These are phyloP conservation scores for Drosophila grimshawi DNA, from an alignment of 1,140 invertebrate species.

Conservation along the genomic window DNA sequence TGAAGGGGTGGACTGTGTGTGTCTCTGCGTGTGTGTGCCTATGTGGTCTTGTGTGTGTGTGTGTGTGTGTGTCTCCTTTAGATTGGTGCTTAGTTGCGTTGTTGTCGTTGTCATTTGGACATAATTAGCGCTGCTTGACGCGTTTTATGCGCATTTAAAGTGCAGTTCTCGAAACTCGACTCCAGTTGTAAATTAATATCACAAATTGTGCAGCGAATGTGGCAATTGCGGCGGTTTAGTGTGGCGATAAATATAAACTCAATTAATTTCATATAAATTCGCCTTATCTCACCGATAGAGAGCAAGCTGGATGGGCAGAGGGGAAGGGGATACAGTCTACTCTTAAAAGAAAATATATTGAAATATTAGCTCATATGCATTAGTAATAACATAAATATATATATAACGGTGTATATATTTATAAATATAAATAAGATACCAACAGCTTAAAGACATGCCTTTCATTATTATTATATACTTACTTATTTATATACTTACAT, in stretches of 20 bases:
- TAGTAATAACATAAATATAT: too few relatives aligned
- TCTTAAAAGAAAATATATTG: neutral
- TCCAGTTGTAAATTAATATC: conserved; percentile 69
- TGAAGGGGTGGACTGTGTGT: neutral
- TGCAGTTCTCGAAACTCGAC: conserved; percentile 32
- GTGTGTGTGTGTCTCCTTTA: conserved; percentile 12
- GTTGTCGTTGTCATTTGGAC: conserved; percentile 22
- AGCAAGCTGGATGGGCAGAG: neutral
- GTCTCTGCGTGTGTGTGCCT: neutral
- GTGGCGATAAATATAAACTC: conserved; percentile 53
- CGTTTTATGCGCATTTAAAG: conserved; percentile 56
- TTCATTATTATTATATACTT: too few relatives aligned
- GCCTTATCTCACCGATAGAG: conserved; percentile 23
- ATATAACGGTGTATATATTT: too few relatives aligned
- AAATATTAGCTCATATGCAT: neutral
- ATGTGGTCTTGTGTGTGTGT: conserved; percentile 10
- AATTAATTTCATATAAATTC: conserved; percentile 30
- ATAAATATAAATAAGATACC: too few relatives aligned
- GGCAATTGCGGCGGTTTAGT: conserved; percentile 36
- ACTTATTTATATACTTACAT: too few relatives aligned
- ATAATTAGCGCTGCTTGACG: conserved; percentile 61
- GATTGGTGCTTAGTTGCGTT: neutral
- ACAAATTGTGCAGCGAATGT: conserved; percentile 61
- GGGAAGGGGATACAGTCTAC: neutral
- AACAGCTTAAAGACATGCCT: too few relatives aligned